phyloP scores from a whole-genome alignment of 53 echinoderm and acorn worm species.

The Apostichopus leukothele region DNA sequence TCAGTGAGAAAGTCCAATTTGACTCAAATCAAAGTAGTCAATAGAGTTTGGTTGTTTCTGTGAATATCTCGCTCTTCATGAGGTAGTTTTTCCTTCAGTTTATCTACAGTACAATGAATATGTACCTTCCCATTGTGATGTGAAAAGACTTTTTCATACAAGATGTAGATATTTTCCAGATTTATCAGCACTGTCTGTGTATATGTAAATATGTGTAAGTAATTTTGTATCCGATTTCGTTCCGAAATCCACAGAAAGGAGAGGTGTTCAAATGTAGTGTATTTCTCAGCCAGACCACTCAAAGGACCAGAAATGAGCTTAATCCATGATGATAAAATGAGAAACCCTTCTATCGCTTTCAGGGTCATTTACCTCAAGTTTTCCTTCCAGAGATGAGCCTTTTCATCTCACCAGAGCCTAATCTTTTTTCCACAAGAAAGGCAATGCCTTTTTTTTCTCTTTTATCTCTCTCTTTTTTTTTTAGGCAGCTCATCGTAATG shows the following conservation, averaged over 20 bases:
- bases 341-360: conserved; percentile 18
- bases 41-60: no score
- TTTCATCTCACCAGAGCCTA: conserved; percentile 38
- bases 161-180: no score
- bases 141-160: no score
- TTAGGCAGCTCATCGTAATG: conserved; percentile 32
- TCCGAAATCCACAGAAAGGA: no score
- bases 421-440: conserved; percentile 38
- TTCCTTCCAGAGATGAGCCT: conserved; percentile 23
- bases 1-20: neutral
- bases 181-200: no score
- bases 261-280: neutral
- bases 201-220: no score
- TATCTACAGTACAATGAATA: no score
- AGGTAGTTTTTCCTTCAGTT: no score
- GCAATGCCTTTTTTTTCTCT: conserved; percentile 20
- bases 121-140: no score
- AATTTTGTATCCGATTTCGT: no score
- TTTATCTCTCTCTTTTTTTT: neutral
- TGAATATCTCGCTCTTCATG: no score
- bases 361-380: conserved; percentile 37
- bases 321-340: conserved; percentile 4
- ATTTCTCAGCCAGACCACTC: neutral
- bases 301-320: neutral
- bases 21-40: no score